Conservation (phyloP, 2,797 vertebrate genomes). For the Platyrinchus mystaceus region DNA sequence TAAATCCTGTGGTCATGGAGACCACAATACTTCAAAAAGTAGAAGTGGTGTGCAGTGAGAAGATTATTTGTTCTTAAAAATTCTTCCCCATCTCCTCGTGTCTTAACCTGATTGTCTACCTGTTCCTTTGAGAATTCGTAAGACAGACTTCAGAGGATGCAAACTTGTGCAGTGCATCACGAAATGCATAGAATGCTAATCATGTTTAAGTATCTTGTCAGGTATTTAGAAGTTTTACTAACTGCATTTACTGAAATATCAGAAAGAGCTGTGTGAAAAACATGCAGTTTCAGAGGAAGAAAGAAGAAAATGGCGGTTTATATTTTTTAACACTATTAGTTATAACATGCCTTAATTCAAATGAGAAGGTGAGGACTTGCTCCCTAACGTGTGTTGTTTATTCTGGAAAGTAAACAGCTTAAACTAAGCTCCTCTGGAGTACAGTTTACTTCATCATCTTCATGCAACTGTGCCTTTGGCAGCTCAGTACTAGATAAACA, state of each 20-base stretch:
- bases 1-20: neutral
- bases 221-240: neutral
- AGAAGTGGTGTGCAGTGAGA: neutral
- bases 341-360: neutral
- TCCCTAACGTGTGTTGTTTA: neutral
- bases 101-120: neutral
- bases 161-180: neutral
- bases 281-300: neutral
- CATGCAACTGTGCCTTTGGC: neutral
- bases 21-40: neutral
- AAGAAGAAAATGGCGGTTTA: neutral
- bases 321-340: neutral
- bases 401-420: neutral
- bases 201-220: neutral
- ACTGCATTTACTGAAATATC: neutral
- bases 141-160: neutral
- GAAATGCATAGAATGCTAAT: neutral
- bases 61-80: neutral
- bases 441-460: neutral
- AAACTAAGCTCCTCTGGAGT: neutral
- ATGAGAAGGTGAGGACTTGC: neutral
- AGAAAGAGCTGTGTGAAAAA: neutral
- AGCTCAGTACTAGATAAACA: neutral
- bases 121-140: neutral
- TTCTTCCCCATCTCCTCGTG: neutral